Evolutionary conservation across 1,140 invertebrate genomes (phyloP).

Genomic region (Arctopsyche grandis): DNA sequence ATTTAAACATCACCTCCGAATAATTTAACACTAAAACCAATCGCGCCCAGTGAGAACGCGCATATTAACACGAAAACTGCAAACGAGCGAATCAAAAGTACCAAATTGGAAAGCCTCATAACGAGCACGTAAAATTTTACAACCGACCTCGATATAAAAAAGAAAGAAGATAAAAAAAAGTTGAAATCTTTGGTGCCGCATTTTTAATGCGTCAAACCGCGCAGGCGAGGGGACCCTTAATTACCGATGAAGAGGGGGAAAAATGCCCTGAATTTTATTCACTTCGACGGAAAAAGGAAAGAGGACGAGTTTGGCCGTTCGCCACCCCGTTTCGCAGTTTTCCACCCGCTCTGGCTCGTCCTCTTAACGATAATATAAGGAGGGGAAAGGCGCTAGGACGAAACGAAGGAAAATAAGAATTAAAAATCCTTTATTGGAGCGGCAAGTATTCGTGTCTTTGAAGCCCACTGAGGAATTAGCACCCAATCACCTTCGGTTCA

Average conservation of each 20-base stretch:
- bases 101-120: constrained; percentile 28
- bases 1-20: too few species aligned
- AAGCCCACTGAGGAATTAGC: constrained; percentile 2
- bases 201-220: constrained; percentile 31
- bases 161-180: not conserved
- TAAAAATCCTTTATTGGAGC: constrained; percentile 11
- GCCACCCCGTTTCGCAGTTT: not conserved
- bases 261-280: constrained; percentile 13
- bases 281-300: not conserved
- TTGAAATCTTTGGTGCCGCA: not conserved
- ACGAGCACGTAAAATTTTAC: constrained; percentile 36
- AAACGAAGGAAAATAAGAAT: constrained; percentile 10
- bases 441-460: not conserved
- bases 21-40: not conserved
- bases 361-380: constrained; percentile 28
- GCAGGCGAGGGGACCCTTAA: constrained; percentile 8
- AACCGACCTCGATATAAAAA: not conserved
- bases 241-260: not conserved
- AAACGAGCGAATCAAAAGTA: constrained; percentile 9
- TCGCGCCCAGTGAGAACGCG: not conserved
- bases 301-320: not conserved
- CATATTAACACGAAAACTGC: not conserved
- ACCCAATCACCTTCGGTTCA: not conserved
- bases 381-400: not conserved
- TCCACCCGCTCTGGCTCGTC: not conserved